These are phyloP conservation scores for Plutomurus gul DNA, from an alignment of 1,140 invertebrate species.

Conservation along the genomic window DNA sequence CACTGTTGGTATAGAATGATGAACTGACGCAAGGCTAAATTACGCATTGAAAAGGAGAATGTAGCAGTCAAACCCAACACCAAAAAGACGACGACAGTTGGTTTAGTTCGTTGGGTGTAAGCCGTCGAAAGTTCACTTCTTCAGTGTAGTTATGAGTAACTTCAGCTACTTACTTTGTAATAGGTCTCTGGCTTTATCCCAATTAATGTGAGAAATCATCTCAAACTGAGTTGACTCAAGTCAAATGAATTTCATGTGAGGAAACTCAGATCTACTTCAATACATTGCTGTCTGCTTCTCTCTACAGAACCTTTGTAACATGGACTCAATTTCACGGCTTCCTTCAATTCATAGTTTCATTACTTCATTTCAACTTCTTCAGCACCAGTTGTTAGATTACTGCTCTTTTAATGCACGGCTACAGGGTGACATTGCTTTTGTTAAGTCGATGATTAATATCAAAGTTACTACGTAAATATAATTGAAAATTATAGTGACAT, in stretches of 20 bases:
- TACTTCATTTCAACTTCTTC: no score
- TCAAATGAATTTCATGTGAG: not conserved
- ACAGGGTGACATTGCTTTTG: no score
- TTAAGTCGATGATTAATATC: no score
- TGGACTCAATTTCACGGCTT: not conserved
- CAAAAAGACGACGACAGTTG: conserved; percentile 7
- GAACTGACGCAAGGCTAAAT: not conserved
- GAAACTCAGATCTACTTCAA: not conserved
- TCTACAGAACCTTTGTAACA: not conserved
- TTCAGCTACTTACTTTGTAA: not conserved
- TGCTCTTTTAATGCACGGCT: no score
- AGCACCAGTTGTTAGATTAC: no score
- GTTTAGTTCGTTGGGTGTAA: not conserved
- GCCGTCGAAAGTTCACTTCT: not conserved
- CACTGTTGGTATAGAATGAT: not conserved
- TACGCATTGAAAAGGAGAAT: not conserved
- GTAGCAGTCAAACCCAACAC: not conserved
- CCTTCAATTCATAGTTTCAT: no score
- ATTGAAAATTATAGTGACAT: no score
- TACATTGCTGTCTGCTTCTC: not conserved
- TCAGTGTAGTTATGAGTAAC: not conserved
- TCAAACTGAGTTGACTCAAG: not conserved
- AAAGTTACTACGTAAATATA: no score
- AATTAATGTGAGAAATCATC: not conserved
- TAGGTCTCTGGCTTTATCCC: not conserved